These are phyloP conservation scores for Rotaria sp. DNA, from an alignment of 2,888 invertebrate genomes.

Conservation along the genomic window DNA sequence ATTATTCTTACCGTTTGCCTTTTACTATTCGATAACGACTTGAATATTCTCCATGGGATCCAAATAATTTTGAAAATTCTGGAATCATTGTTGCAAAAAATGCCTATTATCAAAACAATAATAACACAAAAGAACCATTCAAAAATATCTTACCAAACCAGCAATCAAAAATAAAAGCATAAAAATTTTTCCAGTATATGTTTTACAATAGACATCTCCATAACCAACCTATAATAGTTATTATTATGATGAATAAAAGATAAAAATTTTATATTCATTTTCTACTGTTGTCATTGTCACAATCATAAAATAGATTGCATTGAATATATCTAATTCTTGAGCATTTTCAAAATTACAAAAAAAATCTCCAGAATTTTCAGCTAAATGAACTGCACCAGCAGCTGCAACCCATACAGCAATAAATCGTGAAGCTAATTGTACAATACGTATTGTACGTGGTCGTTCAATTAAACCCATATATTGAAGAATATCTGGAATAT, in stretches of 20 bases:
- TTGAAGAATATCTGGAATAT: constrained; percentile 99
- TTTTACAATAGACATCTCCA: constrained; percentile 18
- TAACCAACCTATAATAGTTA: background rate
- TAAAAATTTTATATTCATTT: background rate
- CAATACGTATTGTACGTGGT: constrained; percentile 97
- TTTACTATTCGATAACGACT: constrained; percentile 99
- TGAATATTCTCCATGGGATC: constrained; percentile 98
- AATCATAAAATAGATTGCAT: constrained; percentile 98
- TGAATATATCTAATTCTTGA: constrained; percentile 78
- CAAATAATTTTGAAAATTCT: constrained; percentile 99
- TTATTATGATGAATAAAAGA: background rate
- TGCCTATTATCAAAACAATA: constrained; percentile 65
- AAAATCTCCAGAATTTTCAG: background rate
- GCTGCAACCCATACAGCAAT: constrained; percentile 99
- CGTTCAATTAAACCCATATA: constrained; percentile 99
- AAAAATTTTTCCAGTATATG: constrained; percentile 12
- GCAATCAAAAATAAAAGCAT: constrained; percentile 62
- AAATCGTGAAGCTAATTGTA: constrained; percentile 98
- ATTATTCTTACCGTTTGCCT: constrained; percentile 79
- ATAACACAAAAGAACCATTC: background rate
- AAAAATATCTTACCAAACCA: constrained; percentile 83
- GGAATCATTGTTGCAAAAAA: constrained; percentile 99
- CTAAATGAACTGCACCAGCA: constrained; percentile 96
- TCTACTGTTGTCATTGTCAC: constrained; percentile 70
- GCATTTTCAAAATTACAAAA: constrained; percentile 25